These are phyloP conservation scores for Polypterus bichir DNA, from an alignment of 2,113 vertebrate genomes.

Conservation along the genomic window DNA sequence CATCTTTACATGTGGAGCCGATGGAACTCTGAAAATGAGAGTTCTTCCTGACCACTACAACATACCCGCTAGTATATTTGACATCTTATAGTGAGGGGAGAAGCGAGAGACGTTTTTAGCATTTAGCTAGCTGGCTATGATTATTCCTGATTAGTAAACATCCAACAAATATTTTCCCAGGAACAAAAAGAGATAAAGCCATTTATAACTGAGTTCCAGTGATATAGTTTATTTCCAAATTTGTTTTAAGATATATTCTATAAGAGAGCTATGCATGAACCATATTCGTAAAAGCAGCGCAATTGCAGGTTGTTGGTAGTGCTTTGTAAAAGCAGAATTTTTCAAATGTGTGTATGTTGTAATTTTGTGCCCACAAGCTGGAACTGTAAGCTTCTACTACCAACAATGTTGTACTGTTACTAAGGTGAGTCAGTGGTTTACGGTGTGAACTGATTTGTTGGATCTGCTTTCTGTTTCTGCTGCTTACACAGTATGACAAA, in stretches of 20 bases:
- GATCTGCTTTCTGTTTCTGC: slow-evolving; percentile 41
- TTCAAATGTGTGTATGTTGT: slow-evolving; percentile 53
- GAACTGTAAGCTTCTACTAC: slow-evolving; percentile 54
- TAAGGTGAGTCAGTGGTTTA: slow-evolving; percentile 44
- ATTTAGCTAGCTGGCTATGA: slow-evolving; percentile 22
- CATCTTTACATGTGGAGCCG: slow-evolving; percentile 93
- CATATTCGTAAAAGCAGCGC: slow-evolving; percentile 51
- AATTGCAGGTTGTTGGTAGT: slow-evolving; percentile 63
- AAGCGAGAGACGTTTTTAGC: slow-evolving; percentile 8
- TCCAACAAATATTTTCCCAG: slow-evolving; percentile 35
- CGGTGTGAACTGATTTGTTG: slow-evolving; percentile 51
- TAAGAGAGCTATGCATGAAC: slow-evolving; percentile 66
- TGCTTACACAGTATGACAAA: slow-evolving; percentile 8
- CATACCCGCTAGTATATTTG: slow-evolving; percentile 69
- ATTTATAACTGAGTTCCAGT: slow-evolving; percentile 40
- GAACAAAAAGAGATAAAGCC: slow-evolving; percentile 33
- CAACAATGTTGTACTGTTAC: slow-evolving; percentile 57
- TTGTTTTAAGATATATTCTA: slow-evolving; percentile 48
- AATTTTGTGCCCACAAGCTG: slow-evolving; percentile 56
- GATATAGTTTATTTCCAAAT: slow-evolving; percentile 32
- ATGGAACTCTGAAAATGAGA: slow-evolving; percentile 91
- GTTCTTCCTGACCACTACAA: slow-evolving; percentile 84
- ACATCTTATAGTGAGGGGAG: slow-evolving; percentile 57
- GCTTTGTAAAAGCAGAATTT: slow-evolving; percentile 60
- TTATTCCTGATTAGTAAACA: slow-evolving; percentile 25